phyloP scores from a whole-genome alignment of 2,888 invertebrate species.

The Lysandra coridon region DNA sequence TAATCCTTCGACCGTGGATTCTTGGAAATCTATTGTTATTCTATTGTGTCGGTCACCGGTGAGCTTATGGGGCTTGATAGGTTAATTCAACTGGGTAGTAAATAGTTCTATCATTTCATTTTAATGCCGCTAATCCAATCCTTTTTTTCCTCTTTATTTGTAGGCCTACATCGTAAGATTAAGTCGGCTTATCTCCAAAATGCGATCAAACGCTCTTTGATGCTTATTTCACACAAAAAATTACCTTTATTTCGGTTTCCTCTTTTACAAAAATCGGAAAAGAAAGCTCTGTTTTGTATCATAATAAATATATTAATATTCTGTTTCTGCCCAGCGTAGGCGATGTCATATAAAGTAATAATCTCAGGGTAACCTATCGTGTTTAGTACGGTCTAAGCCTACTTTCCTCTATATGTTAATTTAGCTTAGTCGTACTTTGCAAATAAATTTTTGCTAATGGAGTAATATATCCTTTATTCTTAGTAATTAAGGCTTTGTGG shows the following conservation, averaged over 20 bases:
- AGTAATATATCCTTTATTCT: not conserved
- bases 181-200: no score
- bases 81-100: no score
- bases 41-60: no score
- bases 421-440: not conserved
- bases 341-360: conserved; percentile 1
- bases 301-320: not conserved
- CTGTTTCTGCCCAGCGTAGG: not conserved
- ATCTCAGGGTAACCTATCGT: not conserved
- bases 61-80: no score
- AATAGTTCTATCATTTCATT: not conserved
- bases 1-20: no score
- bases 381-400: not conserved
- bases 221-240: no score
- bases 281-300: not conserved
- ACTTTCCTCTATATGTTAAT: not conserved
- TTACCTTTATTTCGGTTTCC: not conserved
- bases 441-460: not conserved
- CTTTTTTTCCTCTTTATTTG: not conserved
- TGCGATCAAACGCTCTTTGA: no score
- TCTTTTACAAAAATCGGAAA: not conserved
- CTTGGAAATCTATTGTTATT: no score
- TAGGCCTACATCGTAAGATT: no score
- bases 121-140: not conserved
- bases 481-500: not conserved